Conservation (phyloP, 2,888 invertebrate species). For the Hemicrepidius hirtus region DNA sequence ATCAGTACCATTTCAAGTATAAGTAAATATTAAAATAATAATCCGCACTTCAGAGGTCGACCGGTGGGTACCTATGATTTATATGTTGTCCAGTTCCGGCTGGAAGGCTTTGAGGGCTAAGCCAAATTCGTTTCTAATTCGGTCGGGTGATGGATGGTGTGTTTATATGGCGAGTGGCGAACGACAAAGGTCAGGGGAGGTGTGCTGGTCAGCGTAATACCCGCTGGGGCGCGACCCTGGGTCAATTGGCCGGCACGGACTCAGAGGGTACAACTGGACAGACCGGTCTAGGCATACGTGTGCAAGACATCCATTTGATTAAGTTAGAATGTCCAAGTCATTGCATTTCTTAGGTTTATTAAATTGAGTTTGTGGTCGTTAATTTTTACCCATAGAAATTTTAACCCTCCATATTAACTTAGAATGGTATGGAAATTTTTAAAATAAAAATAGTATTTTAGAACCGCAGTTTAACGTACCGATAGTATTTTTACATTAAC, state of each 20-base stretch:
- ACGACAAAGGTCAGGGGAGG: slow-evolving; percentile 72
- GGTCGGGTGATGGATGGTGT: slow-evolving; percentile 70
- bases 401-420: too few species aligned
- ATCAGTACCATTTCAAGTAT: slow-evolving; percentile 23
- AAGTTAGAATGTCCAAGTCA: slow-evolving; percentile 61
- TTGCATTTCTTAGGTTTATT: slow-evolving; percentile 52
- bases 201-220: slow-evolving; percentile 71
- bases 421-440: too few species aligned
- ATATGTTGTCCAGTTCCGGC: slow-evolving; percentile 58
- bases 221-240: slow-evolving; percentile 69
- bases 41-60: slow-evolving; percentile 44
- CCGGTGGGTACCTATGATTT: slow-evolving; percentile 57
- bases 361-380: slow-evolving; percentile 36
- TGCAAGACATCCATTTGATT: slow-evolving; percentile 61
- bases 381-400: neutral
- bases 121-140: slow-evolving; percentile 69
- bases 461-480: too few species aligned
- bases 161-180: slow-evolving; percentile 72
- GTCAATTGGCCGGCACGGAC: slow-evolving; percentile 71
- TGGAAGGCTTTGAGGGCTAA: slow-evolving; percentile 58
- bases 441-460: too few species aligned
- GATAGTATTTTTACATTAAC: too few species aligned
- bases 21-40: slow-evolving; percentile 47
- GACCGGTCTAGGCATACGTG: slow-evolving; percentile 59
- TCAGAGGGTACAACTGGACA: slow-evolving; percentile 55